Conservation (phyloP, 1,140 invertebrate genomes). For the Piezodorus guildinii region DNA sequence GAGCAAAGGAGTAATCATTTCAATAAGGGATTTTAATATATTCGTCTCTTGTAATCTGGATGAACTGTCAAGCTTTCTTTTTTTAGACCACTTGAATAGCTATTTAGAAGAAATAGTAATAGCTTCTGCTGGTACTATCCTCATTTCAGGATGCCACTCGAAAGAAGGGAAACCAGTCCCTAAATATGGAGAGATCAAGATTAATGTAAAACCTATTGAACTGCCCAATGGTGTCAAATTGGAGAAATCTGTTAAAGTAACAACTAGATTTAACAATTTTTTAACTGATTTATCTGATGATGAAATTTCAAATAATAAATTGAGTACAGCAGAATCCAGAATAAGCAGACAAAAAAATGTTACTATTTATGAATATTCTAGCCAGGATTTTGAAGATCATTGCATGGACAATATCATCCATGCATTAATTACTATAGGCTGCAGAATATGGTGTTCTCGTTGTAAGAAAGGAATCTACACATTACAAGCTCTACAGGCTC, state of each 20-base stretch:
- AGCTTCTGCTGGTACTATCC: neutral
- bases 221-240: neutral
- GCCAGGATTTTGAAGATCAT: neutral
- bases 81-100: neutral
- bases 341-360: neutral
- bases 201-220: neutral
- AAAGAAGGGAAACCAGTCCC: neutral
- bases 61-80: conserved; percentile 6
- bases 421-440: neutral
- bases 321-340: neutral
- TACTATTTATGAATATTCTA: neutral
- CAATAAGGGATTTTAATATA: neutral
- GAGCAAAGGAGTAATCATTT: neutral
- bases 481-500: neutral
- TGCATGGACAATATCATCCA: neutral
- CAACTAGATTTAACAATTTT: neutral
- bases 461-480: neutral
- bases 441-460: neutral
- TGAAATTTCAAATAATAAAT: neutral
- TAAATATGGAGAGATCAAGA: neutral
- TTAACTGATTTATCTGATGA: neutral
- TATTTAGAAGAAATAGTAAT: conserved; percentile 1
- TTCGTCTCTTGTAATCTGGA: conserved; percentile 21
- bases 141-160: neutral
- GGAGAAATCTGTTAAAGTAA: neutral